Base-by-base conservation (phyloP, 2,113 vertebrate species). In the Microtus ochrogaster region DNA sequence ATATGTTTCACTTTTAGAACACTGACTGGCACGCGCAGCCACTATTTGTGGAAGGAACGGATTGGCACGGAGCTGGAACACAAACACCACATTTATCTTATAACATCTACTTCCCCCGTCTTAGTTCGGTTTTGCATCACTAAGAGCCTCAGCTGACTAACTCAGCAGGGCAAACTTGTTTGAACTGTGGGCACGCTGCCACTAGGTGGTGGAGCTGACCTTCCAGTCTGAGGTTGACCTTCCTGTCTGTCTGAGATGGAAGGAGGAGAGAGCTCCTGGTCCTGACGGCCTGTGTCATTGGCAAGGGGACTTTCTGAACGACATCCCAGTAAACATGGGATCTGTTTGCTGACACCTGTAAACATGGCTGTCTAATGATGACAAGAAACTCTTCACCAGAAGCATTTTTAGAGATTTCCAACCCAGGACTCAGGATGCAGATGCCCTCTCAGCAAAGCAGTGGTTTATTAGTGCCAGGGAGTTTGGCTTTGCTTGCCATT, bases 71-170 rank as follows among this genome's bases (percentile, higher is more conserved):
- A 83, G 47, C 58, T 72, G 33, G 76, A 94, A 63, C 41, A 36
- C 0, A 87, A 77, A 82, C 7, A 26, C 9, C 19, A 36, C 16
- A n/a, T 78, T 87, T 81, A 21, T 77, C 77, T 82, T 96, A 63
- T 2, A 28, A 19, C 10, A 52, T 36, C 41, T 68, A 17, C 70
- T 44, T 10, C n/a, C 49, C 13, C 52, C 12, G 52, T 88, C 26
- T 94, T 77, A 70, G 41, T 70, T 90, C 39, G 36, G 36, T 70
- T 94, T 94, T 41, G 30, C 65, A 92, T 92, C 49, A 30, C 76
- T 61, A 28, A 91, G 22, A 7, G 2, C 4, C n/a, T 65, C 14
- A 49, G 28, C 39, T 22, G 33, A 33, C 49, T 39, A 82, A 86
- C 68, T 33, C 55, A 8, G 33, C 33, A 26, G 0, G 0, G 28